Base-by-base conservation (phyloP, 2,888 invertebrate species). In the Ypsolopha sequella region DNA sequence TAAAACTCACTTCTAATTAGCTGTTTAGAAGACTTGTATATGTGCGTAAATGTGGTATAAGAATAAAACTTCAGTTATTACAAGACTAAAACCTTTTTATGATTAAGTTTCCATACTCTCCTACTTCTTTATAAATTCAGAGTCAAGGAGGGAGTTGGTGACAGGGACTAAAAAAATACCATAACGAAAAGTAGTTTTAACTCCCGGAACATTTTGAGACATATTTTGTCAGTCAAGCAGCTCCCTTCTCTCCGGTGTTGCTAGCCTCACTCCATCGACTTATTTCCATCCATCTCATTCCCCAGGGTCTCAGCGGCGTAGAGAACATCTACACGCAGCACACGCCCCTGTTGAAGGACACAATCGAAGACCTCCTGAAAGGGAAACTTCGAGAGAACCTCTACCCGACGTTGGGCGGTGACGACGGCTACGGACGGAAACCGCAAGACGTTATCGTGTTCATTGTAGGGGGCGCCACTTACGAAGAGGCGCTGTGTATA, bases 261-360 rank as follows among this genome's bases (percentile, higher is more conserved):
- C 8, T 43, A 43, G n/a, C 1, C 43, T 11, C 43, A 43, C 8
- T 39, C 3, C 39, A 39, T 39, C 39, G 6, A n/a, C 39, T n/a
- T n/a, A 41, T n/a, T 11, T 11, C 43, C 3, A 43, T 2, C 14
- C 43, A 13, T 43, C 7, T 7, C 3, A 7, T 1, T 51, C 63
- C 60, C 0, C 66, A 91, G 89, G 95, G 95, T 13, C 84, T 97
- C 14, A 95, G 94, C 80, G 99, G 98, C 1, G 98, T 99, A 0
- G 99, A 99, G 73, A 99, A 99, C 80, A 96, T 99, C 55, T 99
- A 98, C 82, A 99, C 99, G 0, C 99, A 99, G 70, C 99, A 99
- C 78, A 93, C 93, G n/a, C 98, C 99, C 0, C 86, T 97, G 33
- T 78, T 99, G 6, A 92, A 93, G 62, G 95, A 96, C 69, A 93